Evolutionary conservation across 92 coral and sea anemone species (phyloP).

Genomic region (Zoanthus sansibaricus): DNA sequence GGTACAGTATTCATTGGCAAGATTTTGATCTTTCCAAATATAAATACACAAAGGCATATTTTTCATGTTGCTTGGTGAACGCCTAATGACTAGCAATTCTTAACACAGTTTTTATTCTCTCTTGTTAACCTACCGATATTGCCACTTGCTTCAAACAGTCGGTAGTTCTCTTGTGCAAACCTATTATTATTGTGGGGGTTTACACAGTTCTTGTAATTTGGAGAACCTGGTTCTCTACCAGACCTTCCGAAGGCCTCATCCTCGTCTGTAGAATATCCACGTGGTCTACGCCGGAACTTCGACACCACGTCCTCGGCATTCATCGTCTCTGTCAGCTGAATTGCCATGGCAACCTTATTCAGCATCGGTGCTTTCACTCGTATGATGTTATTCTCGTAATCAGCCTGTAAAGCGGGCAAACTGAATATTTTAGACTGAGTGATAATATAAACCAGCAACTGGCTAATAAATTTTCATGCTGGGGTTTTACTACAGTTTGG

Average conservation of each 20-base stretch:
- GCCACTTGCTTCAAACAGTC: constrained; percentile 93
- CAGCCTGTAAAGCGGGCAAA: constrained; percentile 66
- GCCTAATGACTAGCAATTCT: too few species aligned
- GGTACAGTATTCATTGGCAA: too few species aligned
- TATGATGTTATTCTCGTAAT: constrained; percentile 90
- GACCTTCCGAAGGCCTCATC: not conserved
- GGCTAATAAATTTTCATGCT: too few species aligned
- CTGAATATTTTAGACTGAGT: too few species aligned
- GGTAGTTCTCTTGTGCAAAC: constrained; percentile 87
- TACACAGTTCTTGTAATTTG: constrained; percentile 73
- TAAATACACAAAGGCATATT: too few species aligned
- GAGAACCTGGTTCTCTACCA: constrained; percentile 9
- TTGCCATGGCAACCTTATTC: constrained; percentile 93
- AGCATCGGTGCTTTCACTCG: constrained; percentile 95
- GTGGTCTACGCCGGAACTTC: constrained; percentile 84
- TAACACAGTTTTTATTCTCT: too few species aligned
- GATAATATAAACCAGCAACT: too few species aligned
- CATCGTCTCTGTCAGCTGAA: constrained; percentile 82
- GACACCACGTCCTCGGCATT: constrained; percentile 91
- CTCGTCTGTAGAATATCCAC: constrained; percentile 32
- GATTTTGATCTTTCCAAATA: too few species aligned
- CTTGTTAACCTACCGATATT: constrained; percentile 80
- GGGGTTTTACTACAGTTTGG: too few species aligned
- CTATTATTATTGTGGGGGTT: constrained; percentile 89
- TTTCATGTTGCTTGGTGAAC: too few species aligned